Conservation (phyloP, 2,888 invertebrate genomes). For the Drosophila vallismaia region DNA sequence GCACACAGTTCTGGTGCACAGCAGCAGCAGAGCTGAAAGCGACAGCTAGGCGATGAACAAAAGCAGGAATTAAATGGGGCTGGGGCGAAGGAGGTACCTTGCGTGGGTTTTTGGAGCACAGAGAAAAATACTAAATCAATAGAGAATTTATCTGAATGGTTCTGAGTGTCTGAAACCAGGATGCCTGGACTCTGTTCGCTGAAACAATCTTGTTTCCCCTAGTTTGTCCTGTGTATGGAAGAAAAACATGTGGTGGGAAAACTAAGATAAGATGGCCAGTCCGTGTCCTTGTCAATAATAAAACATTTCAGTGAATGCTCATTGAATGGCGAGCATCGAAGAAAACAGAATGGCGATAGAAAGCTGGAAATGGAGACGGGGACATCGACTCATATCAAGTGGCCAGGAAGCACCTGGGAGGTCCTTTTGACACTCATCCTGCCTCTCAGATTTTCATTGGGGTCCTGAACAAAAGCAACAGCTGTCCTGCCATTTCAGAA, state of each 20-base stretch:
- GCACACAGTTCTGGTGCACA: slow-evolving; percentile 57
- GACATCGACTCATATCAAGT: slow-evolving; percentile 6
- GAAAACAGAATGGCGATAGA: slow-evolving; percentile 4
- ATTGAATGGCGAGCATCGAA: slow-evolving; percentile 26
- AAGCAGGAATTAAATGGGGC: slow-evolving; percentile 19
- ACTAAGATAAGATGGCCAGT: slow-evolving; percentile 22
- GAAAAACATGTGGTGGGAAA: neutral
- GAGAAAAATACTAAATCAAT: neutral
- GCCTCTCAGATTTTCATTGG: slow-evolving; percentile 1
- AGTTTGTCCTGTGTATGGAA: slow-evolving; percentile 1
- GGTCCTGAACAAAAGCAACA: slow-evolving; percentile 45
- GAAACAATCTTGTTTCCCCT: neutral
- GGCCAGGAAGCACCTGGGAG: slow-evolving; percentile 34
- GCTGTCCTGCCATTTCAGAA: slow-evolving; percentile 42
- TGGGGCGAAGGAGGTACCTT: slow-evolving; percentile 3
- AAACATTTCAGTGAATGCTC: slow-evolving; percentile 66
- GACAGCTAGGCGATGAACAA: slow-evolving; percentile 50
- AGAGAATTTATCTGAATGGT: neutral
- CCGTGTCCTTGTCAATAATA: slow-evolving; percentile 50
- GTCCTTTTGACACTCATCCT: slow-evolving; percentile 1
- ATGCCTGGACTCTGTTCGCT: neutral
- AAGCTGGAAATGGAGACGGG: slow-evolving; percentile 8
- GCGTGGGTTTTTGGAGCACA: slow-evolving; percentile 4
- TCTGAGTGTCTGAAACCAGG: neutral
- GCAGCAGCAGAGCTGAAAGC: slow-evolving; percentile 41